These are phyloP conservation scores for Pinctada fucata DNA, from an alignment of 2,888 invertebrate genomes.

Conservation along the genomic window DNA sequence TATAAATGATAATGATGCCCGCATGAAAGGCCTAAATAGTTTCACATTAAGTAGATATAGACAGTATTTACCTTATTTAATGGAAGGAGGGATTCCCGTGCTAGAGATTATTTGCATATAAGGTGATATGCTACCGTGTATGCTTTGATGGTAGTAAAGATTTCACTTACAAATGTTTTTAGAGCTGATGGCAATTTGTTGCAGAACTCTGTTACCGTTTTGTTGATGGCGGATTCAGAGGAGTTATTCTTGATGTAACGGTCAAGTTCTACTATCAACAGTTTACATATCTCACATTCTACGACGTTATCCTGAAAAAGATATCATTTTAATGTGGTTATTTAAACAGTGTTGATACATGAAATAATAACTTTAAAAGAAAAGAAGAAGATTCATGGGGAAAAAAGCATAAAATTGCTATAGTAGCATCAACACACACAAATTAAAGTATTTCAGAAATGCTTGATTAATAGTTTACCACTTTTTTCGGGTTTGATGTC, in stretches of 20 bases:
- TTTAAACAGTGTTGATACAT: background rate
- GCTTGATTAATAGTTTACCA: no score
- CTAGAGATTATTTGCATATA: no score
- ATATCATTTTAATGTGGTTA: background rate
- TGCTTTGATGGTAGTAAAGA: background rate
- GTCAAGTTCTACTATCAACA: slow-evolving; percentile 44
- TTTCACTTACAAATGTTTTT: slow-evolving; percentile 26
- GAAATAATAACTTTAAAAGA: background rate
- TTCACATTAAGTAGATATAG: no score
- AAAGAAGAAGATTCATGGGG: background rate
- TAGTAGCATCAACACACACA: no score
- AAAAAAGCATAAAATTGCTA: background rate
- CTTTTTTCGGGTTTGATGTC: no score
- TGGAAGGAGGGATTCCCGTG: no score
- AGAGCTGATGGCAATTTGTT: slow-evolving; percentile 42
- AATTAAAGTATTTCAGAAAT: no score
- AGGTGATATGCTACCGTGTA: no score
- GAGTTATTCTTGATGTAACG: slow-evolving; percentile 40
- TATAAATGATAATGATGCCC: no score
- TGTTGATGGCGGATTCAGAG: slow-evolving; percentile 43
- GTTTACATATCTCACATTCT: slow-evolving; percentile 54
- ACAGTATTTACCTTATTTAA: no score
- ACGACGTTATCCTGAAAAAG: slow-evolving; percentile 20
- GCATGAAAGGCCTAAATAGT: no score
- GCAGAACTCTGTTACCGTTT: slow-evolving; percentile 46